Conservation (phyloP, 2,113 vertebrate genomes). For the Zosterops japonicus region DNA sequence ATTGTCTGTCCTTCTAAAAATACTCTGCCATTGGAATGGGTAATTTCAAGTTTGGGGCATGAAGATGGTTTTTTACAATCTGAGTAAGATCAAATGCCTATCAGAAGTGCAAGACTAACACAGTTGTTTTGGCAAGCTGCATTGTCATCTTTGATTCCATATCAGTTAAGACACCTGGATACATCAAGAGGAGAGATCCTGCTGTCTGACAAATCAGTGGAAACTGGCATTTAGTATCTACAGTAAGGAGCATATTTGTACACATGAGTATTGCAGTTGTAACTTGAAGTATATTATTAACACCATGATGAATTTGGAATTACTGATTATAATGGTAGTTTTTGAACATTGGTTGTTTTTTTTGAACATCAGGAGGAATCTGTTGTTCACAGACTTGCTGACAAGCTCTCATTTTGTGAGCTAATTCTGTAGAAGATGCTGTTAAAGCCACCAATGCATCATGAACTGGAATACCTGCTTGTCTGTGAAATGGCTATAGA, state of each 20-base stretch:
- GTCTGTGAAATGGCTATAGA: not conserved
- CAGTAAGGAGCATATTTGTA: not conserved
- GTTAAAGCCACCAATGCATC: not conserved
- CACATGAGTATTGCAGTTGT: not conserved
- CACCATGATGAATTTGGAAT: not conserved
- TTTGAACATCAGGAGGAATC: not conserved
- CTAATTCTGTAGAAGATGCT: not conserved
- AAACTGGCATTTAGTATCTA: not conserved
- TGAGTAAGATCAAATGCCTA: not conserved
- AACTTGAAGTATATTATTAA: not conserved
- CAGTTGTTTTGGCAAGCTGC: not conserved
- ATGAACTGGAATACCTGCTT: not conserved
- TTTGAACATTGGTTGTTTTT: not conserved
- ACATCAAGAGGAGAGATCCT: not conserved
- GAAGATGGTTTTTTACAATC: not conserved
- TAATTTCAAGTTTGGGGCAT: not conserved
- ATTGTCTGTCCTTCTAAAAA: not conserved
- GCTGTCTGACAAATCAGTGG: not conserved
- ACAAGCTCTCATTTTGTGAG: not conserved
- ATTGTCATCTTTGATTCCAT: not conserved
- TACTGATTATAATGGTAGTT: not conserved
- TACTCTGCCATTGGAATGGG: not conserved
- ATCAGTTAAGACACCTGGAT: not conserved
- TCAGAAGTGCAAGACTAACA: not conserved
- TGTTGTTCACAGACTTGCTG: not conserved